Conservation (phyloP, 2,113 vertebrate genomes). For the Melanerpes aurifrons region DNA sequence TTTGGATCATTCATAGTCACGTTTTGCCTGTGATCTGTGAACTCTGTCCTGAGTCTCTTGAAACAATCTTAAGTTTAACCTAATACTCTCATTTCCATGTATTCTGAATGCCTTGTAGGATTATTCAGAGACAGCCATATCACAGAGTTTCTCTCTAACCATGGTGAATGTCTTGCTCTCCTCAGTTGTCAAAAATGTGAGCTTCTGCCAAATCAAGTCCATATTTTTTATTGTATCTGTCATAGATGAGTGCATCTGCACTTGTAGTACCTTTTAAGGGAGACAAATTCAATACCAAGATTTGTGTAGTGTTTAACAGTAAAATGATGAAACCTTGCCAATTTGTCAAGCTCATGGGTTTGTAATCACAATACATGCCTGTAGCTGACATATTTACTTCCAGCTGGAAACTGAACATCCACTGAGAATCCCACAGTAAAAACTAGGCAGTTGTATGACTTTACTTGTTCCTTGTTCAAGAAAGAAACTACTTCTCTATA, state of each 20-base stretch:
- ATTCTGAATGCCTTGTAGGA: background rate
- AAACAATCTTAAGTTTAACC: background rate
- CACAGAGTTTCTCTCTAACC: background rate
- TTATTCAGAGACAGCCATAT: background rate
- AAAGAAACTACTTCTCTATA: background rate
- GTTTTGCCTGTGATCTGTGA: background rate
- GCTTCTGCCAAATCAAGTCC: background rate
- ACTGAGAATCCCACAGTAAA: background rate
- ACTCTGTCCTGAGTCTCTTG: background rate
- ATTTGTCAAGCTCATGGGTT: background rate
- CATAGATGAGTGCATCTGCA: background rate
- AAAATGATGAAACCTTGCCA: background rate
- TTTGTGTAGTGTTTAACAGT: background rate
- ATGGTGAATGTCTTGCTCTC: fast-evolving
- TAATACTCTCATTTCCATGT: background rate
- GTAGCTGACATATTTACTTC: background rate
- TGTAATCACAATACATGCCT: background rate
- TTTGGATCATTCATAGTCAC: background rate
- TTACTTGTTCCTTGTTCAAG: background rate
- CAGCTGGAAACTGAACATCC: background rate
- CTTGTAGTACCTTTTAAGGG: background rate
- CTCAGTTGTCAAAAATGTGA: background rate
- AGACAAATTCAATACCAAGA: background rate
- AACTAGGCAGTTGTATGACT: background rate
- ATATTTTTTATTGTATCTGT: background rate